These are phyloP conservation scores for Augiades crinisus DNA, from an alignment of 2,888 invertebrate species.

Conservation along the genomic window DNA sequence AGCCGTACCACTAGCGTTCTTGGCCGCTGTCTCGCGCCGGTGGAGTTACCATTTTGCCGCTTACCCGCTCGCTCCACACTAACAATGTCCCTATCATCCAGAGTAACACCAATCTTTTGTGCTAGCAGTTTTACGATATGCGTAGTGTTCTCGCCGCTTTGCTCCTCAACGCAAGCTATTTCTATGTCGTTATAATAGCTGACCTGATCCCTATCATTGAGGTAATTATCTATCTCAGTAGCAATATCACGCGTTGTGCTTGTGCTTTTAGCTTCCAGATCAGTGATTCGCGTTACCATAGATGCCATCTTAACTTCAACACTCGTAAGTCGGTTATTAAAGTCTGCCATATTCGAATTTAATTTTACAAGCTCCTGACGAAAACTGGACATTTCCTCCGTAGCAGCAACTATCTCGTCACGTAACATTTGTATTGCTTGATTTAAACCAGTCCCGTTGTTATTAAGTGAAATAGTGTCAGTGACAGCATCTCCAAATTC, in stretches of 20 bases:
- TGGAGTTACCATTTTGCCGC: background rate
- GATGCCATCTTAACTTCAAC: background rate
- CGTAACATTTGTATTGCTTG: background rate
- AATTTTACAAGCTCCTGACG: background rate
- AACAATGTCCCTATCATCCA: conserved; percentile 15
- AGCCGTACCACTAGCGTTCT: conserved; percentile 21
- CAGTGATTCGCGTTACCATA: background rate
- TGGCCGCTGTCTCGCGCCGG: conserved; percentile 10
- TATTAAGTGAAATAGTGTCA: too few relatives aligned
- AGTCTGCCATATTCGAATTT: background rate
- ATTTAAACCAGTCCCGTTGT: too few relatives aligned
- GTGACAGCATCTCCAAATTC: background rate
- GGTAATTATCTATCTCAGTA: background rate
- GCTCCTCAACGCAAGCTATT: conserved; percentile 4
- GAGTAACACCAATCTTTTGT: conserved; percentile 2
- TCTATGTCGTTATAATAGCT: background rate
- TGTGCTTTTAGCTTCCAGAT: background rate
- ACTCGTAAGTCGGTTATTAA: background rate
- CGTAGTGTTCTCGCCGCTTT: background rate
- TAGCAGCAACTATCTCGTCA: background rate
- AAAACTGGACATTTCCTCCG: background rate
- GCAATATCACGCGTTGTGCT: background rate
- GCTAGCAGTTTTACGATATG: background rate
- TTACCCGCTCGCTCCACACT: conserved; percentile 11
- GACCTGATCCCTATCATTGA: background rate